Evolutionary conservation across 2,113 vertebrate species (phyloP), one percentile per base, ranked within the genome.

Genomic region (Bujurquina vittata): DNA sequence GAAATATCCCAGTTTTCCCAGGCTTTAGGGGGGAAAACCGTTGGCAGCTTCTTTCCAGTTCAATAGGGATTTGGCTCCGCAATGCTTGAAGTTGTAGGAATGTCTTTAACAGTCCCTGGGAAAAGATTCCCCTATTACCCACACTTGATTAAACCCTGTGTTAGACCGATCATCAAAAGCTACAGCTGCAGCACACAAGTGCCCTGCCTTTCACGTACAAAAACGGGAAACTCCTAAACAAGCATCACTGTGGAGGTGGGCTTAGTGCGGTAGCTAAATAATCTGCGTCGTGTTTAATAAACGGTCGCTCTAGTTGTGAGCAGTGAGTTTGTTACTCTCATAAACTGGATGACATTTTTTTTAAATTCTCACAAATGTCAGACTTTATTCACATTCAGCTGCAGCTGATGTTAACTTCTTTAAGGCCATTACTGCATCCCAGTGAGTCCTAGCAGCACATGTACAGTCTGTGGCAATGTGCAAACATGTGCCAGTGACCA

Each of bases 1-100:
- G 84, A 72, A 84, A 96, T 92, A 73, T 91, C 90, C 92, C 91
- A 83, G 82, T 75, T 84, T 93, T 87, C 89, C 92, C 94, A 92
- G 87, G 88, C 80, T 76, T 7, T 18, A n/a, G n/a, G 56, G 0
- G 26, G 76, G 23, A 90, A 88, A 93, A 92, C 93, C 93, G 94
- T 95, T 95, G 89, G 84, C 56, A 79, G 84, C 20, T 80, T 63
- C 22, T 61, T 22, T 83, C 83, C 81, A 72, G 52, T 83, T 91
- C 83, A 91, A 84, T 77, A 8, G 89, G 88, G 83, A 87, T 88
- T 87, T 85, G 62, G 63, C 65, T 33, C 69, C 79, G 57, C 77
- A 46, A 60, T 78, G 65, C 63, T 61, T 65, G 10, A 75, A 46
- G 40, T 79, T 75, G 69, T 58, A 87, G 75, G 82, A 81, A 84